Evolutionary conservation across 2,797 vertebrate genomes (phyloP), one percentile per base, ranked within the genome.

Genomic region (Eulemur mongoz): DNA sequence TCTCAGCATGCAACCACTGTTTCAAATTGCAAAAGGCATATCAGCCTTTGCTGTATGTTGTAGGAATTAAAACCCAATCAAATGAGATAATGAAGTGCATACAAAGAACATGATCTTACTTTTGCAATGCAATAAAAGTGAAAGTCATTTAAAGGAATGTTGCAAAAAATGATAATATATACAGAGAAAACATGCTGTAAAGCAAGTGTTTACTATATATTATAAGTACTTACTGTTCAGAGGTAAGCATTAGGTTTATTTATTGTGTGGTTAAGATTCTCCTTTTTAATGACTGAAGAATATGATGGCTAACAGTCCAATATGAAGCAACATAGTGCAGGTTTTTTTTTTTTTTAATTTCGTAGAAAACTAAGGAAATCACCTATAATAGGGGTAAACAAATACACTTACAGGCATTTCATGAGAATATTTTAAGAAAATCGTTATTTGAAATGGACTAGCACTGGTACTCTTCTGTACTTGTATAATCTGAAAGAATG

Each of bases 41-140:
- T 95, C 95, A 98, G 93, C 96, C 88, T 97, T 96, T 73, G 81
- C 91, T 98, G 72, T 95, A 70, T 97, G 95, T 97, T 98, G 89
- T 63, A 98, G 96, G 94, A 98, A 98, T 98, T 98, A 98, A 99
- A 98, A 97, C 95, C 96, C 90, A 97, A 98, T 98, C 98, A 98
- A 97, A 67, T 98, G 97, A 98, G 98, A 98, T 98, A 99, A 98
- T 98, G 97, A 98, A 97, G 95, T 98, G 92, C 95, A 14, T 93
- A 96, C 92, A 95, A 97, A 95, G 96, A 98, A 96, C 97, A 97
- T 98, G 90, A 96, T 96, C 95, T 97, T 92, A 95, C 97, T 98
- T 98, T 97, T 98, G 87, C 91, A 94, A 61, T 92, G 94, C 97
- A 95, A 72, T 97, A 98, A 96, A 98, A 98, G 63, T 86, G 69